phyloP scores from a whole-genome alignment of 2,797 vertebrate species.

The Dryobates pubescens region DNA sequence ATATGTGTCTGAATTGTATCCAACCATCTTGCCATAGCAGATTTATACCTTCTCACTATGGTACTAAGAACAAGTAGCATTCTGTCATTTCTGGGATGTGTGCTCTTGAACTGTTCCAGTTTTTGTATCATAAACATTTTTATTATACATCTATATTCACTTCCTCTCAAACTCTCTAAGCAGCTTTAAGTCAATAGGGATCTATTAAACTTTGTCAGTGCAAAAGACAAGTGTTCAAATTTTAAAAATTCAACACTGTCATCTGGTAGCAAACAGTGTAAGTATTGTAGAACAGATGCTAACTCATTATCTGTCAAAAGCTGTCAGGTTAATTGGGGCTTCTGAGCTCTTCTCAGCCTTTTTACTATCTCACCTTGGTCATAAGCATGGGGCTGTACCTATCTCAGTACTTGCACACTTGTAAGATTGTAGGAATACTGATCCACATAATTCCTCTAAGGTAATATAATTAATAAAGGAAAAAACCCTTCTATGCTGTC shows the following conservation, averaged over 20 bases:
- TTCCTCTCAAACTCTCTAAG: not conserved
- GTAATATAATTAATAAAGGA: not conserved
- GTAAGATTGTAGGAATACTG: not conserved
- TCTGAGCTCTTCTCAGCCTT: not conserved
- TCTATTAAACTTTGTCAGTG: not conserved
- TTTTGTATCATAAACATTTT: not conserved
- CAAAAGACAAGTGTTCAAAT: not conserved
- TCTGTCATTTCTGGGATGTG: not conserved
- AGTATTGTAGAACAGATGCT: not conserved
- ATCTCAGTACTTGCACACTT: fast-evolving
- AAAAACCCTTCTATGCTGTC: not conserved
- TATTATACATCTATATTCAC: not conserved
- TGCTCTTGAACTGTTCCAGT: not conserved
- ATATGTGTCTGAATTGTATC: not conserved
- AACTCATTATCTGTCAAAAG: not conserved
- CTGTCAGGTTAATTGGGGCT: not conserved
- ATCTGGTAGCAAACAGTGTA: not conserved
- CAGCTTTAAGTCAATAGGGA: not conserved
- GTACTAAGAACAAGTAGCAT: not conserved
- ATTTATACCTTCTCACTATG: not conserved
- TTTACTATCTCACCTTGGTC: not conserved
- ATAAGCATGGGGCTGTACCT: not conserved
- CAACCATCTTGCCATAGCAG: not conserved
- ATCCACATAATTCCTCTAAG: not conserved
- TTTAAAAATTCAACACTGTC: not conserved